phyloP scores from a whole-genome alignment of 35 echinoderm and acorn worm species.

The Heliocidaris erythrogramma region DNA sequence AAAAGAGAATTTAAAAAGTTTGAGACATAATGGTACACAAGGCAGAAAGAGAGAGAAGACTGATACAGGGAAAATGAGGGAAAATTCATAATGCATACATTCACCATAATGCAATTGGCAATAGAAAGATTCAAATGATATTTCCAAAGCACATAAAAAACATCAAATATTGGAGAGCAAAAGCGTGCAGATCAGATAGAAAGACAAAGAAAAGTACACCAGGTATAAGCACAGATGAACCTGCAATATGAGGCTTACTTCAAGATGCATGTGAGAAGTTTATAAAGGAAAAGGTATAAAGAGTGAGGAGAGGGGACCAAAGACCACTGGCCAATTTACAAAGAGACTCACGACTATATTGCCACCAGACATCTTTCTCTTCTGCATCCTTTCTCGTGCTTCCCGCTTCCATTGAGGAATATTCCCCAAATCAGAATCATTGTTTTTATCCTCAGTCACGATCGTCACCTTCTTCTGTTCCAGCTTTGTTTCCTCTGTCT shows the following conservation, averaged over 20 bases:
- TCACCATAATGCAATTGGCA: not conserved
- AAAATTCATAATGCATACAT: not conserved
- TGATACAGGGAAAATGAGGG: not conserved
- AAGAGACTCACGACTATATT: conserved; percentile 12
- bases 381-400: conserved; percentile 20
- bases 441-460: conserved; percentile 41
- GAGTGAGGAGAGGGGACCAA: not conserved
- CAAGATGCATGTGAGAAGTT: not conserved
- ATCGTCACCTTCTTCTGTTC: conserved; percentile 26
- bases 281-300: not conserved
- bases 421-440: not conserved
- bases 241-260: not conserved
- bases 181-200: not conserved
- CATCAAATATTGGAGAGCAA: not conserved
- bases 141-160: not conserved
- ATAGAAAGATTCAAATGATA: no score
- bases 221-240: not conserved
- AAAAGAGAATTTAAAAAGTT: no score
- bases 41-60: no score
- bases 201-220: not conserved
- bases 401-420: conserved; percentile 40
- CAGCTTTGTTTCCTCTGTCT: not conserved
- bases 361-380: conserved; percentile 20
- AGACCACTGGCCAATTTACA: not conserved
- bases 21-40: no score